phyloP scores from a whole-genome alignment of 2,888 invertebrate species.

The Enchytraeus crypticus region DNA sequence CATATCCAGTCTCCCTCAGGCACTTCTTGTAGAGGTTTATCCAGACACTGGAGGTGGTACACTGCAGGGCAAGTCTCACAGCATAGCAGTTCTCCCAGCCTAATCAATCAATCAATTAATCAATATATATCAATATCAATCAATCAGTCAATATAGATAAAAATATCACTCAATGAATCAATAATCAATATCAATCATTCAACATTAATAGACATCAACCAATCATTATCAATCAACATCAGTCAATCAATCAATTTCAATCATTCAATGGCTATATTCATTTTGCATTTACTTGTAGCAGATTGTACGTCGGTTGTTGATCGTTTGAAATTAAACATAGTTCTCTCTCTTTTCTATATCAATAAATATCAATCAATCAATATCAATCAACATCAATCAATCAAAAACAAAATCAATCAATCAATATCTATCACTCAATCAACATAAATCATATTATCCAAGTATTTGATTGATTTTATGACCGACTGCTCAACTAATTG shows the following conservation, averaged over 20 bases:
- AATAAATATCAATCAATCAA: too few species aligned
- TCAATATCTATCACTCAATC: too few species aligned
- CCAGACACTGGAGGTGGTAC: constrained; percentile 91
- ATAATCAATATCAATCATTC: too few species aligned
- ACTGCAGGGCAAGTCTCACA: constrained; percentile 98
- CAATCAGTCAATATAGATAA: too few species aligned
- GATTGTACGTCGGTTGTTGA: too few species aligned
- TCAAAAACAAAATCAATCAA: not conserved
- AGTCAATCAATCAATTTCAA: too few species aligned
- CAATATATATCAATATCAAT: not conserved
- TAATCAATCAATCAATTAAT: constrained; percentile 18
- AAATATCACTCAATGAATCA: too few species aligned
- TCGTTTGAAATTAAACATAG: too few species aligned
- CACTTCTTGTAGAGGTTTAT: constrained; percentile 89
- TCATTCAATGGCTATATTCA: too few species aligned
- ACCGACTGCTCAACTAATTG: not conserved
- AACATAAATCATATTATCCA: not conserved
- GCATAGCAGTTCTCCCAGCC: constrained; percentile 77
- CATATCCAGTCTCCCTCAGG: constrained; percentile 98
- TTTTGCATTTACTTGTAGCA: too few species aligned
- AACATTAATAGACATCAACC: not conserved
- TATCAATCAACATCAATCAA: not conserved
- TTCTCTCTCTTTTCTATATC: too few species aligned
- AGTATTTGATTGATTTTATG: not conserved
- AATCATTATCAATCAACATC: not conserved